Evolutionary conservation across 2,797 vertebrate species (phyloP), one percentile per base, ranked within the genome.

Genomic region (Coregonus ussuriensis): DNA sequence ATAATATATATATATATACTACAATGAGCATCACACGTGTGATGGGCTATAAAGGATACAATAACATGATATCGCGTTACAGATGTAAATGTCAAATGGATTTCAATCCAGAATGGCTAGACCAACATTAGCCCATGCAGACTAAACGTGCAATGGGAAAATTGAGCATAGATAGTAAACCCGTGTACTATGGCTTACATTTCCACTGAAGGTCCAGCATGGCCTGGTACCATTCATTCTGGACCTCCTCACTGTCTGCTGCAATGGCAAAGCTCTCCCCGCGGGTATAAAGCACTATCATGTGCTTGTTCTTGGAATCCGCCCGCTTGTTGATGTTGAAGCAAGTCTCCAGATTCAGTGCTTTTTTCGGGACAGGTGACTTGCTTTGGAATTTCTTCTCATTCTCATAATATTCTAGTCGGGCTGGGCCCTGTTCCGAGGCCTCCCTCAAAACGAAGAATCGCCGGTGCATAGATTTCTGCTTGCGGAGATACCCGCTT

Each of bases 401-500:
- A 85, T 91, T 96, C 85, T 95, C 92, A 3, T 95, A 96, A 82
- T 94, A 94, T 86, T 96, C 94, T 0, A 97, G 93, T 1, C 93
- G 93, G 76, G 94, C 93, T 0, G 94, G 94, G 72, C 94, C 94
- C 15, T 85, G 90, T 75, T 95, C 92, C 72, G 95, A 95, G 29
- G 92, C 91, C 77, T 94, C 81, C 77, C 95, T 91, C 77, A 96
- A 92, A 85, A 95, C 95, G 89, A 96, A 96, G 91, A 93, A 96
- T 1, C 95, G 94, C 88, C 91, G 93, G 89, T 94, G 94, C 94
- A 94, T 94, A 51, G 95, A 95, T 92, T 96, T 96, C 82, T 95
- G 95, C 86, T 97, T 97, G 89, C 95, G 92, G 91, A 97, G 93
- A 84, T 96, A 96, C 41, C 96, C 95, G 86, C 94, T 94, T 74